Evolutionary conservation across 2,113 vertebrate species (phyloP), one percentile per base, ranked within the genome.

Genomic region (Callochromis pleurospilus): DNA sequence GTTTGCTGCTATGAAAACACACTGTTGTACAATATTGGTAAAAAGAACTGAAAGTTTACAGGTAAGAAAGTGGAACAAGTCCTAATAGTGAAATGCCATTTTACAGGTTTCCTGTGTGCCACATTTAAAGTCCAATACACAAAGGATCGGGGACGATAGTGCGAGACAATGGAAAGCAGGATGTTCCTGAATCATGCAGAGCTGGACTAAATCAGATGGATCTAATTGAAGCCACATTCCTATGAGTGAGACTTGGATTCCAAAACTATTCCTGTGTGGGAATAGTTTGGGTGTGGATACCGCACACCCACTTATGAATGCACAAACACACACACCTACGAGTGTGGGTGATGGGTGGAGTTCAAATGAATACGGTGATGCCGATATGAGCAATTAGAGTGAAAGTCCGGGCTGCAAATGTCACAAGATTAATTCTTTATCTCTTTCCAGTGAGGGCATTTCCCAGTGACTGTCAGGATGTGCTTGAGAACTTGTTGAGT

Each of bases 211-310:
- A 92, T 91, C 89, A 87, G 81, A 92, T 26, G 55, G 80, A 86
- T 77, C 79, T 94, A 95, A 95, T 93, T 95, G 79, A 95, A 90
- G 91, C 89, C 94, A 95, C 92, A 92, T 92, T 94, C 90, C 90
- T 90, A 75, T 17, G 75, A 86, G 83, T 83, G 84, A 94, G 88
- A 75, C 85, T 60, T 62, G 62, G 90, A 92, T 93, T 93, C 92
- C 87, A 58, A 54, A 89, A 84, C 40, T 89, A 55, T 87, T 91
- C 53, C 65, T 81, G 80, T 51, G 75, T 26, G 81, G 19, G 68
- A 75, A 75, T 47, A 75, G 68, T 26, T 26, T 75, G 68, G 68
- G 68, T 75, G 40, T 82, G 87, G 60, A 90, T 82, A 75, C 80
- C 80, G 33, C 86, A 89, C 89, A 84, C 79, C 33, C 87, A 86